Percentiles rank a stretch among this genome's conserved stretches.
Conservation (phyloP, 2,113 vertebrate genomes). For the Neomonachus schauinslandi region DNA sequence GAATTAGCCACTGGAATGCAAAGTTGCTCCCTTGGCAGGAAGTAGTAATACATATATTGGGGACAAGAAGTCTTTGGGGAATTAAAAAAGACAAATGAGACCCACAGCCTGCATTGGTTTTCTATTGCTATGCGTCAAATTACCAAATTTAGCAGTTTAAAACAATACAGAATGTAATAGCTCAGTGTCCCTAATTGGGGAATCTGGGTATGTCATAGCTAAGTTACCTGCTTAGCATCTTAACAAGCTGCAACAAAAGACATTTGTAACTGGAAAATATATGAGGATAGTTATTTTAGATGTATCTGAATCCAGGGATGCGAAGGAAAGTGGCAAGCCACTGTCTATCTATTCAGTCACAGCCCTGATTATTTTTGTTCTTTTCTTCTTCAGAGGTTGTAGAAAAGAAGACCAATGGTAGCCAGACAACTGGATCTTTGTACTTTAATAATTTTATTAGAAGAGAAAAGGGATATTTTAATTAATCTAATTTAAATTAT, state of each 20-base stretch:
- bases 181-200: neutral
- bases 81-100: neutral
- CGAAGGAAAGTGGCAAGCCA: neutral
- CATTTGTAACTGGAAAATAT: neutral
- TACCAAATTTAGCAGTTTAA: neutral
- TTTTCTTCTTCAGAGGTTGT: neutral
- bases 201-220: neutral
- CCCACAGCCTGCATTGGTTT: neutral
- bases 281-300: neutral
- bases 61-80: neutral
- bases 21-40: neutral
- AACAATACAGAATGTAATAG: neutral
- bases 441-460: neutral
- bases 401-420: neutral
- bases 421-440: neutral
- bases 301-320: neutral
- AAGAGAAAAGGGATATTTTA: neutral
- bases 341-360: neutral
- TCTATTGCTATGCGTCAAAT: neutral
- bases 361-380: neutral
- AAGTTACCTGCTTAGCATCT: neutral
- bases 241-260: neutral
- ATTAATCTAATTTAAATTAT: neutral
- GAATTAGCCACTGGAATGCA: neutral
- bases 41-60: neutral